Base-by-base conservation (phyloP, 2,888 invertebrate species). In the Toxonevra muliebris region DNA sequence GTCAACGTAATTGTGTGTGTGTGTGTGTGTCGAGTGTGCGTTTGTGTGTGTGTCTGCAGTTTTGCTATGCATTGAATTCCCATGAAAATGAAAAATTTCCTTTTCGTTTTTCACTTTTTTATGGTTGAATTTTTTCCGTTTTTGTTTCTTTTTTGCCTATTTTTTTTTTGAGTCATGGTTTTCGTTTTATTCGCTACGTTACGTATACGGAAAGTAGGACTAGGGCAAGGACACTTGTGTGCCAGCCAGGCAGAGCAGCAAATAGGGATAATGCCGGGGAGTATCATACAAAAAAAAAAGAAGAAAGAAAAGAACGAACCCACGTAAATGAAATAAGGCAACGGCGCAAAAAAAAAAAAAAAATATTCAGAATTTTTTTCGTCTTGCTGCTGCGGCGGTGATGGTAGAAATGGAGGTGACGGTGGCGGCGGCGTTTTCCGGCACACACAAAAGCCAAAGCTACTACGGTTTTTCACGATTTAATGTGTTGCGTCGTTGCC, bases 191-290 rank as follows among this genome's bases (percentile, higher is more conserved):
- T 52, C 20, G 65, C 41, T 30, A 30, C 30, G 30, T 30, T 30
- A 30, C 30, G 30, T 30, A 30, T 30, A 41, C 50, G 20, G 20
- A 69, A 76, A 77, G 70, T 76, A 77, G 74, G 81, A 80, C 82
- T 81, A 81, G 81, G 81, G 74, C 82, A 82, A 81, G 82, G 82
- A 79, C 82, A 78, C 71, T 73, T 73, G 67, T 30, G 17, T 19
- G 19, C 20, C 54, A 54, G 11, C 10, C n/a, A 19, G 11, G 2
- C 20, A 19, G 30, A 48, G 13, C 48, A 48, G 8, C 48, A 48
- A 48, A 30, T 7, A 30, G 30, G 30, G 30, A 30, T 30, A 30
- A 30, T 30, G 30, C 30, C 30, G 30, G 30, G 30, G 30, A 30
- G 30, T 30, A 30, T 30, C 30, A 40, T 40, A 67, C 65, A 69